These are phyloP conservation scores for Aeoliscus strigatus DNA, from an alignment of 2,797 vertebrate genomes.

Conservation along the genomic window DNA sequence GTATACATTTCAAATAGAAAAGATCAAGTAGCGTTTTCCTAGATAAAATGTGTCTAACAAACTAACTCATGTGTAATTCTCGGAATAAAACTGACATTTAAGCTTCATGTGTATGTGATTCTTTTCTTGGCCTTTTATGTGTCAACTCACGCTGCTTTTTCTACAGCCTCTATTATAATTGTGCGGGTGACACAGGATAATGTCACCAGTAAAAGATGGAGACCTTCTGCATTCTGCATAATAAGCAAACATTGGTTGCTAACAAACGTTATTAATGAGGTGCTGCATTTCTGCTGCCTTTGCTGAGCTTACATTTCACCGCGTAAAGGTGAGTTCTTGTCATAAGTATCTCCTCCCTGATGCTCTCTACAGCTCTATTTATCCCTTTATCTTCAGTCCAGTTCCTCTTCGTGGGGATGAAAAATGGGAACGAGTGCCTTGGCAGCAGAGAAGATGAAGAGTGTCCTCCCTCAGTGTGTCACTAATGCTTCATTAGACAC, in stretches of 20 bases:
- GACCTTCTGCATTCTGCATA: slow-evolving; percentile 29
- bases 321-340: slow-evolving; percentile 26
- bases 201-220: slow-evolving; percentile 17
- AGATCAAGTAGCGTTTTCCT: no score
- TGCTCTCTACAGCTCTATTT: slow-evolving; percentile 22
- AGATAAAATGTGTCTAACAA: no score
- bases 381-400: slow-evolving; percentile 43
- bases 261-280: slow-evolving; percentile 56
- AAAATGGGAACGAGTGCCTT: slow-evolving; percentile 38
- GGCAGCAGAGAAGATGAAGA: slow-evolving; percentile 33
- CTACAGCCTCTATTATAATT: no score
- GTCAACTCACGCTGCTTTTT: no score
- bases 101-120: no score
- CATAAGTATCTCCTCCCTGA: slow-evolving; percentile 12
- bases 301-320: slow-evolving; percentile 39
- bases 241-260: slow-evolving; percentile 36
- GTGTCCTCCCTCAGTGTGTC: slow-evolving; percentile 47
- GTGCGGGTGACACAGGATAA: background rate
- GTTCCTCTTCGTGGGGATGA: slow-evolving; percentile 29
- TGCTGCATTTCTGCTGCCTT: slow-evolving; percentile 21
- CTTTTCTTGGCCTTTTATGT: no score
- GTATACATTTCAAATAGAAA: no score
- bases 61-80: no score
- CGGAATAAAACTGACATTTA: no score
- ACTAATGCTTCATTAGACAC: slow-evolving; percentile 65